Percentiles rank a stretch among this genome's conserved stretches.
phyloP scores from a whole-genome alignment of 2,888 invertebrate genomes.

The Lamellibrachia satsuma region DNA sequence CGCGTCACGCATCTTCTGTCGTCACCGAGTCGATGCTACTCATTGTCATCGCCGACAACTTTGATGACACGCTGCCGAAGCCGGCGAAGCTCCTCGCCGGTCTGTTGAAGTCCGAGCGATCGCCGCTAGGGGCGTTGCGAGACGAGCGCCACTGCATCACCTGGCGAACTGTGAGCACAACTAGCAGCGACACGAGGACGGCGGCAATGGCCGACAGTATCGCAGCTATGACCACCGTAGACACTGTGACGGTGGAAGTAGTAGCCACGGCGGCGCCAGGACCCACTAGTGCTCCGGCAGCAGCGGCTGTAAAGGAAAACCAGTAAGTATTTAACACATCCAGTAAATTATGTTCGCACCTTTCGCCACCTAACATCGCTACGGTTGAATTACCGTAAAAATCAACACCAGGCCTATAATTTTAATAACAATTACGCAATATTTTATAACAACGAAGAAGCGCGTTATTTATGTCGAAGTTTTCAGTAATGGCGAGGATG shows the following conservation, averaged over 20 bases:
- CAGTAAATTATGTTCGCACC: too few species aligned
- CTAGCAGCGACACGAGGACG: neutral
- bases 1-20: neutral
- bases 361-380: too few species aligned
- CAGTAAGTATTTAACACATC: too few species aligned
- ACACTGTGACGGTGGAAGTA: neutral
- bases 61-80: conserved; percentile 6
- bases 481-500: too few species aligned
- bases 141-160: neutral
- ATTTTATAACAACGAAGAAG: too few species aligned
- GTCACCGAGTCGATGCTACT: conserved; percentile 7
- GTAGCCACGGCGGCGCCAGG: neutral
- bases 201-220: neutral
- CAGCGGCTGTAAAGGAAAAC: neutral
- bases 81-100: neutral
- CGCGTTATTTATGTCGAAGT: too few species aligned
- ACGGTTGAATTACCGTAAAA: too few species aligned
- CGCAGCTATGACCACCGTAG: neutral
- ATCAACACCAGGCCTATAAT: too few species aligned
- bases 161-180: neutral
- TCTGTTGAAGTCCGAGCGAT: neutral
- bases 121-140: neutral
- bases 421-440: too few species aligned
- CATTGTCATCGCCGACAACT: neutral
- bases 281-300: neutral